These are phyloP conservation scores for Thymelicus lineola DNA, from an alignment of 2,888 invertebrate species.

Conservation along the genomic window DNA sequence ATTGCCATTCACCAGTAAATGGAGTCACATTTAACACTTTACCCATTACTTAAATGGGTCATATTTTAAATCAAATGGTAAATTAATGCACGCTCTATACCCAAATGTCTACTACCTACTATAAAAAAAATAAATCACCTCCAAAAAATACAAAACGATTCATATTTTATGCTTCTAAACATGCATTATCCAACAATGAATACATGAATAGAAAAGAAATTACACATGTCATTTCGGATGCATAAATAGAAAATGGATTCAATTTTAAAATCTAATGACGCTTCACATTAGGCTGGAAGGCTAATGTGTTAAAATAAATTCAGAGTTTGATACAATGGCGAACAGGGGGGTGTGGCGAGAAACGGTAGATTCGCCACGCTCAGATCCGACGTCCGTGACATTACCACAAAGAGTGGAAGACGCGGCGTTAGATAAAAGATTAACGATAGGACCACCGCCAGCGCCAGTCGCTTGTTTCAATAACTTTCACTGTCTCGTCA, in stretches of 20 bases:
- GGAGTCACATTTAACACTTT: too few species aligned
- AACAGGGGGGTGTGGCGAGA: conserved; percentile 56
- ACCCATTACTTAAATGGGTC: too few species aligned
- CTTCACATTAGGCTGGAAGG: conserved; percentile 63
- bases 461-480: conserved; percentile 44
- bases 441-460: conserved; percentile 70
- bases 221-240: conserved; percentile 28
- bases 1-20: too few species aligned
- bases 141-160: conserved; percentile 10
- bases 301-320: conserved; percentile 60
- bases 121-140: neutral
- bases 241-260: conserved; percentile 31
- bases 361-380: conserved; percentile 54
- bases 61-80: too few species aligned
- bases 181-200: conserved; percentile 29
- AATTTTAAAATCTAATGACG: conserved; percentile 50
- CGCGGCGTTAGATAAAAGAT: conserved; percentile 65
- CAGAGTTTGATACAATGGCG: conserved; percentile 51
- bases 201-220: conserved; percentile 33
- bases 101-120: too few species aligned
- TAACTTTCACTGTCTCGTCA: conserved; percentile 38
- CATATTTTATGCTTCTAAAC: conserved; percentile 26
- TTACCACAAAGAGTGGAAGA: conserved; percentile 53
- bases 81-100: too few species aligned
- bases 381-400: conserved; percentile 58